Percentiles rank a stretch among this genome's conserved stretches.
Conservation (phyloP, 2,113 vertebrate species). For the Callipepla californica region DNA sequence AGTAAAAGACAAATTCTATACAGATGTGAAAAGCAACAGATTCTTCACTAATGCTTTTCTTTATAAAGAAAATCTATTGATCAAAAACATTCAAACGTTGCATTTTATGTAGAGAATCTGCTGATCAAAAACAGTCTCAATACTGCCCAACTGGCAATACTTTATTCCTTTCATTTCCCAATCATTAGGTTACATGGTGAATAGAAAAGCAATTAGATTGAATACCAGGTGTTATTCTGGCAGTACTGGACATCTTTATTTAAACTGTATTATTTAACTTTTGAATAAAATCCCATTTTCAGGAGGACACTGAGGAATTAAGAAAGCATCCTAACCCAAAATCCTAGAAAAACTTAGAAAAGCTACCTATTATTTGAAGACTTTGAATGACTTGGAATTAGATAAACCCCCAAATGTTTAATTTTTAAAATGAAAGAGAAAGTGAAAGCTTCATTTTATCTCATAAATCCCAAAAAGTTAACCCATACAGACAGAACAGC, state of each 20-base stretch:
- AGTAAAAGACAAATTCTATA: not conserved
- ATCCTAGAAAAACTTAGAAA: not conserved
- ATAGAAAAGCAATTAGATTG: not conserved
- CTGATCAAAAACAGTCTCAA: not conserved
- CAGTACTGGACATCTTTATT: constrained; percentile 5
- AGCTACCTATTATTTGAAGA: not conserved
- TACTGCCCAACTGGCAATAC: not conserved
- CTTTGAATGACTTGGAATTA: not conserved
- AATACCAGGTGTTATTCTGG: not conserved
- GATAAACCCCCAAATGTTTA: not conserved
- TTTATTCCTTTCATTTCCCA: constrained; percentile 16
- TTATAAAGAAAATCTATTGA: not conserved
- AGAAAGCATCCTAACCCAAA: not conserved
- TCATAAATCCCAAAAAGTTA: not conserved
- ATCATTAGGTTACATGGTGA: not conserved
- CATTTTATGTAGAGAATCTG: not conserved
- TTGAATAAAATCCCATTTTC: not conserved
- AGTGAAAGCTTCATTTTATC: not conserved
- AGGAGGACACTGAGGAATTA: constrained; percentile 6
- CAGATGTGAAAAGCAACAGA: not conserved
- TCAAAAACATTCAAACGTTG: not conserved
- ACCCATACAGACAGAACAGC: not conserved
- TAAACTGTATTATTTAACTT: constrained; percentile 7
- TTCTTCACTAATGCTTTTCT: not conserved
- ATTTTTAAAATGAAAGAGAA: not conserved